phyloP scores from a whole-genome alignment of 1,140 invertebrate genomes.

The Phortica variegata region DNA sequence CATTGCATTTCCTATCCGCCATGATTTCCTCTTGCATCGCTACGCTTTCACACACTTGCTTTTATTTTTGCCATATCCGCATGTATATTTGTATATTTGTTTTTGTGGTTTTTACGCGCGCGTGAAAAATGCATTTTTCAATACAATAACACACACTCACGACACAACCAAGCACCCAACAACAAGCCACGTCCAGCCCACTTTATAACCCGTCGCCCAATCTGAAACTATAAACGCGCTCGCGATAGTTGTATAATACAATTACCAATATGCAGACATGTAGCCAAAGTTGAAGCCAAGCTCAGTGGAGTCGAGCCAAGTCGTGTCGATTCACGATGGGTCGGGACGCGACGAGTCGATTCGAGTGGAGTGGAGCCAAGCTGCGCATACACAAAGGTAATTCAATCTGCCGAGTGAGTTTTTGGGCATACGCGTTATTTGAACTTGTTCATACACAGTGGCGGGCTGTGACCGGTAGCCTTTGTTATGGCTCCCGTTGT shows the following conservation, averaged over 20 bases:
- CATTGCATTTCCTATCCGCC: background rate
- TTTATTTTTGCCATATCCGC: conserved; percentile 8
- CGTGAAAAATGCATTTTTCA: background rate
- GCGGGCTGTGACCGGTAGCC: too few species aligned
- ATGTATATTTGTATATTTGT: conserved; percentile 11
- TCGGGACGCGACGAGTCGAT: too few species aligned
- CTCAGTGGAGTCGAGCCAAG: conserved; percentile 21
- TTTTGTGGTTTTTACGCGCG: background rate
- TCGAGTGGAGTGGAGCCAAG: too few species aligned
- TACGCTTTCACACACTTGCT: conserved; percentile 7
- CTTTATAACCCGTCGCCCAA: too few species aligned
- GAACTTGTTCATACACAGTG: too few species aligned
- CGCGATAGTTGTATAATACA: conserved; percentile 52
- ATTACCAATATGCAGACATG: conserved; percentile 43
- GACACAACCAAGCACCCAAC: too few species aligned
- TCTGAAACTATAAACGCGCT: background rate
- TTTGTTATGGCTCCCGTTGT: too few species aligned
- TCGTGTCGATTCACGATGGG: conserved; percentile 20
- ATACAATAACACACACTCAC: too few species aligned
- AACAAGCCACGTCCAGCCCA: too few species aligned
- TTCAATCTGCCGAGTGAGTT: conserved; percentile 50
- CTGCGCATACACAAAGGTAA: conserved; percentile 26
- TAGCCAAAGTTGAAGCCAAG: conserved; percentile 26
- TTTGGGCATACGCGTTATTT: conserved; percentile 27
- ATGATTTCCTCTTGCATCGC: background rate